Evolutionary conservation across 2,888 invertebrate genomes (phyloP), one percentile per base, ranked within the genome.

Genomic region (Leucophenga montana): DNA sequence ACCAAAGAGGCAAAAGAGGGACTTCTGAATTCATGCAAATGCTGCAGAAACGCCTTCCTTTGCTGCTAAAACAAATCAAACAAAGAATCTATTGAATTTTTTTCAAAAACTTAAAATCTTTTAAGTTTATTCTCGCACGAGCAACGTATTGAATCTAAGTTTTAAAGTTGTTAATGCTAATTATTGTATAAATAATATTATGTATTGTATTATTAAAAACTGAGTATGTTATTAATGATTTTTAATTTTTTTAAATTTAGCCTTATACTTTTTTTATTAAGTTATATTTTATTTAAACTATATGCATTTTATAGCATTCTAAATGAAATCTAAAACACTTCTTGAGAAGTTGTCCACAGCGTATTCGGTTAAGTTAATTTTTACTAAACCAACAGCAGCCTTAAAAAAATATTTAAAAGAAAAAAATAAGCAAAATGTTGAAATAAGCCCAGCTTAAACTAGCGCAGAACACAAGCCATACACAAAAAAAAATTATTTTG

Each of bases 1-100:
- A 75, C 81, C 86, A 85, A 86, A 86, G 86, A 87, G 87, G 87
- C 86, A 86, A 80, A 86, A 83, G 85, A 85, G 85, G 84, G 86
- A 86, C 76, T 82, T 76, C 76, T 86, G 84, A 86, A 85, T 84
- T 78, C 71, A 75, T 66, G 73, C 77, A 61, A 67, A 48, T 22
- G 27, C 67, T 73, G 74, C 73, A 62, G 73, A 68, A 66, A 69
- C 77, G 73, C 66, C 83, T 84, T 80, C 86, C 86, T 85, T 87
- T 86, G 87, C 87, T 85, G 85, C 78, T 78, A 86, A 82, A 71
- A 66, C 71, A 59, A 75, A 74, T 73, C 72, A 70, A 75, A 70
- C 64, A 69, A 79, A 68, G 73, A 77, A 73, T 70, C 73, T 86
- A 68, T 72, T 78, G 71, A 77, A 76, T 67, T 81, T 83, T 69